phyloP scores from a whole-genome alignment of 2,113 vertebrate species.

The Aramus guarauna region DNA sequence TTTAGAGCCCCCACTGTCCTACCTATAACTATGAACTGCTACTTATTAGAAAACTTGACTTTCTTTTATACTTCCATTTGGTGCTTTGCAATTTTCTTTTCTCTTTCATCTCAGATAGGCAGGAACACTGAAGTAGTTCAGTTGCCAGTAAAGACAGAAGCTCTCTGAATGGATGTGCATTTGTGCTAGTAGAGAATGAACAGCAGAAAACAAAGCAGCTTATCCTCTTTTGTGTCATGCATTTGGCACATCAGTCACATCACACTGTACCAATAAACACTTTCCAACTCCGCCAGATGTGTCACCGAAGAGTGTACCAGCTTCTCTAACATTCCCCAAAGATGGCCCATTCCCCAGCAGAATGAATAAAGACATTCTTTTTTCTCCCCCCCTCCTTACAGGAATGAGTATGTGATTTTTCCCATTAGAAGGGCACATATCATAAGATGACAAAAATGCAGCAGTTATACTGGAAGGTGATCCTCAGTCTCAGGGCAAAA shows the following conservation, averaged over 20 bases:
- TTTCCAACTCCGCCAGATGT: not conserved
- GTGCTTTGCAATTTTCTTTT: not conserved
- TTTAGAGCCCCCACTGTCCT: not conserved
- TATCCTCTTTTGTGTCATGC: not conserved
- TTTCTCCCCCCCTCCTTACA: not conserved
- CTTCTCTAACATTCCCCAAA: not conserved
- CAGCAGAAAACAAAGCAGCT: not conserved
- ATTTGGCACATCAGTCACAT: not conserved
- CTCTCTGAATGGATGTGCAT: not conserved
- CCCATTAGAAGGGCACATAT: not conserved
- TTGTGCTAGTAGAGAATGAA: not conserved
- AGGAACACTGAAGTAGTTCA: not conserved
- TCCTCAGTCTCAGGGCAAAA: not conserved
- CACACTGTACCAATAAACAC: not conserved
- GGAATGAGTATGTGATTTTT: not conserved
- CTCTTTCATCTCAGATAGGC: not conserved
- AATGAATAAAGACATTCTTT: not conserved
- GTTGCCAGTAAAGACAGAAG: not conserved
- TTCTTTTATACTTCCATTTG: not conserved
- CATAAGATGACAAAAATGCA: not conserved
- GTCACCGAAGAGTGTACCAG: not conserved
- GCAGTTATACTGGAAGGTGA: not conserved
- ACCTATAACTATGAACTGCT: not conserved
- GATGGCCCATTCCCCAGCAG: not conserved
- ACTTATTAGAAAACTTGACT: not conserved